Evolutionary conservation across 2,797 vertebrate species (phyloP), one percentile per base, ranked within the genome.

Genomic region (Chaenodraco wilsoni): DNA sequence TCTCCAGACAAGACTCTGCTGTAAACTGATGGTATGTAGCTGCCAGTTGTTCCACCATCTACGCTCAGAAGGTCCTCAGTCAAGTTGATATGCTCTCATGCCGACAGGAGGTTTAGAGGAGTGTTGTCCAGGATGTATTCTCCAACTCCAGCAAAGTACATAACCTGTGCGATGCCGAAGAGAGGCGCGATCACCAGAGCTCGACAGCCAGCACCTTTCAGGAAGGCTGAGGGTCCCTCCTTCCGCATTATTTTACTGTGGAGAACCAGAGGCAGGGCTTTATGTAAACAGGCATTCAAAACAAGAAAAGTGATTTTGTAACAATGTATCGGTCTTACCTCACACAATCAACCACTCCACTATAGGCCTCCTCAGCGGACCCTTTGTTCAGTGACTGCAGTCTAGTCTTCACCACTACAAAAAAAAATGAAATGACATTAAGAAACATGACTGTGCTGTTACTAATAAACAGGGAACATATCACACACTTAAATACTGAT

Each of bases 151-250:
- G 95, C 80, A 52, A 96, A 95, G 90, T 96, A 96, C 92, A 96
- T 95, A 37, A 96, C 95, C 79, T 96, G 96, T 3, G 84, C 96
- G 8, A 96, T 96, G 57, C 96, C 96, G 31, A 96, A 96, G 15
- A 96, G 92, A 3, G 96, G 96, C 0, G 96, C 96, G 16, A 96
- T 96, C 77, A 96, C 95, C 11, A 96, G 87, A 13, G 95, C 95
- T 45, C 96, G 91, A 76, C 96, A 96, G 66, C 91, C 92, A 0
- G 96, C 94, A 0, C 96, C 96, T 66, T 96, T 96, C 80, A 96
- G 85, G 88, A 96, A 95, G 31, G 95, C 95, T 23, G 94, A 91
- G 0, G 95, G 94, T 13, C 96, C 96, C 75, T 96, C 96, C 58
- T 93, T 95, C 61, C 82, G 75, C 91, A 95, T 67, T 33, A 96